A percentile compares a stretch with the other conserved stretches of the same genome.
phyloP scores from a whole-genome alignment of 1,140 invertebrate species.

The Leptinotarsa lineolata region DNA sequence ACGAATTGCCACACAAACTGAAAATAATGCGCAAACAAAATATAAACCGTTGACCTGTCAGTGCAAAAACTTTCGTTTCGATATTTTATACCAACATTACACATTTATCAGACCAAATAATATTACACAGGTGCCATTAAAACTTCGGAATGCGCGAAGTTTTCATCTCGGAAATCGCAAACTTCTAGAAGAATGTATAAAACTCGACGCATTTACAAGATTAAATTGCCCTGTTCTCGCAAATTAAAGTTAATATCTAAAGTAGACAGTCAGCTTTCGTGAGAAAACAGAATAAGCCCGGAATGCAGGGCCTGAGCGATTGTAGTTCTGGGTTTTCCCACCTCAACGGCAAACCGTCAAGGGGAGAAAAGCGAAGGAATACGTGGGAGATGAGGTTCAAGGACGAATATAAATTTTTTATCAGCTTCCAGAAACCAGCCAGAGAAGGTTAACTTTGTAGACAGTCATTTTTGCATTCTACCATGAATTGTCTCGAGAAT shows the following conservation, averaged over 20 bases:
- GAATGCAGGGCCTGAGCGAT: constrained; percentile 27
- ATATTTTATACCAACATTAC: constrained; percentile 13
- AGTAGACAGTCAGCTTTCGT: constrained; percentile 43
- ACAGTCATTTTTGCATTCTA: no score
- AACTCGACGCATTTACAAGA: constrained; percentile 26
- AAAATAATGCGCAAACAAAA: not conserved
- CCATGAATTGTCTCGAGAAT: no score
- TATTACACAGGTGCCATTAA: constrained; percentile 19
- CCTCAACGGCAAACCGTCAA: not conserved
- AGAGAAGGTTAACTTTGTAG: no score
- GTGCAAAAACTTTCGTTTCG: not conserved
- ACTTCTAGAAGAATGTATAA: constrained; percentile 18
- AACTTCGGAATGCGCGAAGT: constrained; percentile 17
- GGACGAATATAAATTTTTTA: no score
- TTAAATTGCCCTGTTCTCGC: constrained; percentile 26
- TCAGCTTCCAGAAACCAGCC: no score
- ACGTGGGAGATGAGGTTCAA: not conserved
- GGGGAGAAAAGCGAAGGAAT: not conserved
- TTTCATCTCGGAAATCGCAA: constrained; percentile 16
- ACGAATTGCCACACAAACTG: not conserved
- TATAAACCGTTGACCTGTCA: not conserved
- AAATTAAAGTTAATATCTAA: constrained; percentile 47
- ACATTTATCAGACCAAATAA: constrained; percentile 15
- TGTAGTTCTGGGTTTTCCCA: constrained; percentile 21
- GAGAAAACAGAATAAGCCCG: constrained; percentile 40